Evolutionary conservation across 2,113 vertebrate species (phyloP), one percentile per base, ranked within the genome.

Genomic region (Lagopus muta): DNA sequence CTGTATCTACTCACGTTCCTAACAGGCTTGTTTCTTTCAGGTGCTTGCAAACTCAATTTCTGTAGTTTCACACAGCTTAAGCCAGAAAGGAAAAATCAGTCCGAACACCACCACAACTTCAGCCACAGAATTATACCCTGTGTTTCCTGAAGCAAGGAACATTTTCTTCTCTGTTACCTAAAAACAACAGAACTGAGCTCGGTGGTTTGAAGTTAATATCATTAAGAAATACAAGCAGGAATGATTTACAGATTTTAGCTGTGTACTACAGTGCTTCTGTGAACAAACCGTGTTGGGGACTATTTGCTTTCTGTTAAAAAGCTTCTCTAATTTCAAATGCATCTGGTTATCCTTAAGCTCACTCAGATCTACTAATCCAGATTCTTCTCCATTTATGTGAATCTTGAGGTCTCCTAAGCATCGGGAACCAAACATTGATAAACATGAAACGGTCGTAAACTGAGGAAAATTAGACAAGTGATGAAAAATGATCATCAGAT

Each of bases 81-180:
- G 34, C 34, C 83, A 82, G 87, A 70, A 50, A 62, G 84, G 74
- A 79, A 87, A 90, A 76, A 7, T 27, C 89, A 84, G 81, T 6
- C 73, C 48, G 83, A 71, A 84, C 90, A 12, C 83, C 8, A 84
- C 92, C 96, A 70, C 90, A 75, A 74, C 1, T 17, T 13, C 88
- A 82, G 91, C 96, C 94, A 82, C 94, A 96, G 94, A 96, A 95
- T 96, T 96, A 94, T 11, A 96, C 89, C 92, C 94, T 85, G 21
- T 6, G 84, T 70, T 96, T 93, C 95, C 95, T 92, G 82, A 45
- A 94, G 62, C 84, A 93, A 76, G 89, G 84, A 69, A 77, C 76
- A 87, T 79, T 72, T 82, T 86, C 90, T 93, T 93, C 93, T 95
- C 93, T 30, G 0, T 91, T 93, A 86, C 92, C 96, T 83, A 82